These are phyloP conservation scores for Ariopsis seemanni DNA, from an alignment of 2,113 vertebrate species.

Conservation along the genomic window DNA sequence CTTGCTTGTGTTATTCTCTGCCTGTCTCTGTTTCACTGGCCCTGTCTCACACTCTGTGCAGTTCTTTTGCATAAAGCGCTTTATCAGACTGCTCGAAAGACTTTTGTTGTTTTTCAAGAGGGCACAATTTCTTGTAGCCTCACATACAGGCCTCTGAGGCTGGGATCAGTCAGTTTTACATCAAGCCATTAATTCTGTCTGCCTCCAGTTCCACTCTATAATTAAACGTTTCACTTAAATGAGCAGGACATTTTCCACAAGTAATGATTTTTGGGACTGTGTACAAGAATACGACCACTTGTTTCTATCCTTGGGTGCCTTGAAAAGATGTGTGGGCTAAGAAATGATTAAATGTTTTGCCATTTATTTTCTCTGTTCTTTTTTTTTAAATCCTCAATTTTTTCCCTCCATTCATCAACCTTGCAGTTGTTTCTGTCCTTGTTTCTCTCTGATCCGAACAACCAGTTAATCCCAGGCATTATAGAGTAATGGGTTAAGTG, in stretches of 20 bases:
- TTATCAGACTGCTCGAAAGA: not conserved
- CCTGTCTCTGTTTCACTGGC: not conserved
- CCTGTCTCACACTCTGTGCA: not conserved
- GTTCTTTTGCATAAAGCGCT: not conserved
- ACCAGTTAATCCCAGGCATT: not conserved
- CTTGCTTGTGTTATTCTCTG: not conserved
- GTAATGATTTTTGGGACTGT: conserved; percentile 48
- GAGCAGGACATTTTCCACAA: conserved; percentile 45
- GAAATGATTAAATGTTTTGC: conserved; percentile 22
- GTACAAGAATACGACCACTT: conserved; percentile 12
- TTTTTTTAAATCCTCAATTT: not conserved
- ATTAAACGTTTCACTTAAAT: conserved; percentile 55
- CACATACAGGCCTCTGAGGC: conserved; percentile 32
- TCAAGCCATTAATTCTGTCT: conserved; percentile 40
- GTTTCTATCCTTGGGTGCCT: not conserved
- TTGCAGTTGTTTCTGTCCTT: not conserved
- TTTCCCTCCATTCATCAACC: not conserved
- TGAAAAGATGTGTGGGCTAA: conserved; percentile 1
- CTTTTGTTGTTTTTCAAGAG: conserved; percentile 6
- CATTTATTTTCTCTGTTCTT: not conserved
- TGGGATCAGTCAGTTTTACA: conserved; percentile 38
- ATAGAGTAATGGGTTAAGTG: not conserved
- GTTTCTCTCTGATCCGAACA: not conserved
- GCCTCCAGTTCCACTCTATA: conserved; percentile 48
- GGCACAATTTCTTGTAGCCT: conserved; percentile 34